These are phyloP conservation scores for Mesoligia furuncula DNA, from an alignment of 2,888 invertebrate genomes.

Conservation along the genomic window DNA sequence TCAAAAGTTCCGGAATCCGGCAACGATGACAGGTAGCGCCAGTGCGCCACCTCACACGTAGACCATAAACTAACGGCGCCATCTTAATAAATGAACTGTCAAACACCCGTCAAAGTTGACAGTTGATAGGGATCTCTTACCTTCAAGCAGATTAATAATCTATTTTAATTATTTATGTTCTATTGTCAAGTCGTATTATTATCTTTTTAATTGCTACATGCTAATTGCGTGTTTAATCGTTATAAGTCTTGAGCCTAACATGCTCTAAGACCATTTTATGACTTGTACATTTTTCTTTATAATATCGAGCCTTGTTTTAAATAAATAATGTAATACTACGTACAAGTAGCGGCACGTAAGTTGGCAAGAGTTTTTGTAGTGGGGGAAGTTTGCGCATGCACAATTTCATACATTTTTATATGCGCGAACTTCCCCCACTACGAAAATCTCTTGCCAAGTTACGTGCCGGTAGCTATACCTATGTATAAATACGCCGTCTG, in stretches of 20 bases:
- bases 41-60: slow-evolving; percentile 49
- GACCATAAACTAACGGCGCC: slow-evolving; percentile 32
- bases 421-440: too few species aligned
- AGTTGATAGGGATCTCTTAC: slow-evolving; percentile 13
- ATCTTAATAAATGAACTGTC: slow-evolving; percentile 46
- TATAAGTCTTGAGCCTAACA: slow-evolving; percentile 25
- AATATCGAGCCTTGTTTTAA: slow-evolving; percentile 9
- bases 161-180: slow-evolving; percentile 28
- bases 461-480: too few species aligned
- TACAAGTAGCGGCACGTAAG: too few species aligned
- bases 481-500: neutral
- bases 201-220: slow-evolving; percentile 41
- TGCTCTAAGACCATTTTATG: slow-evolving; percentile 19
- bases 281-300: slow-evolving; percentile 23
- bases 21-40: slow-evolving; percentile 37
- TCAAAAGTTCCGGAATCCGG: slow-evolving; percentile 22
- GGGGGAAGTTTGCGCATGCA: too few species aligned
- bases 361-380: too few species aligned
- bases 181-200: slow-evolving; percentile 36
- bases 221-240: slow-evolving; percentile 40
- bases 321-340: slow-evolving; percentile 5
- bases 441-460: too few species aligned
- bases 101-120: slow-evolving; percentile 27
- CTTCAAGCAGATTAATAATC: slow-evolving; percentile 10
- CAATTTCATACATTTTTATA: too few species aligned